Evolutionary conservation across 2,888 invertebrate species (phyloP).

Genomic region (Pseudococcus jackbeardsleyi): DNA sequence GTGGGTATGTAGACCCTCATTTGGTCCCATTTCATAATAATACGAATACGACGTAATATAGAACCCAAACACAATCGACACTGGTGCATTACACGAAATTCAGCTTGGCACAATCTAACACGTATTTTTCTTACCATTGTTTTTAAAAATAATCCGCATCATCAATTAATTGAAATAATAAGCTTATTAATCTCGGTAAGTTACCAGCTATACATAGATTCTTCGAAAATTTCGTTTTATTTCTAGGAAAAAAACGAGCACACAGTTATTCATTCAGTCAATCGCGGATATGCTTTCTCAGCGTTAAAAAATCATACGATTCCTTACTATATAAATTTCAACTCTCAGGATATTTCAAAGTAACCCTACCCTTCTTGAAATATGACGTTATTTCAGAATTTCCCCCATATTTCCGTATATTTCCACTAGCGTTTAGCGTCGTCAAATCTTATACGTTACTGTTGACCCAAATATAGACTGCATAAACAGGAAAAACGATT

Average conservation of each 20-base stretch:
- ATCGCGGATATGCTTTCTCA: background rate
- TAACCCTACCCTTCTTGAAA: background rate
- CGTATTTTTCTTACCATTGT: background rate
- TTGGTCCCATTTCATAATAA: background rate
- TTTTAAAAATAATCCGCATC: background rate
- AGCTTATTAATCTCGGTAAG: background rate
- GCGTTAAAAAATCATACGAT: background rate
- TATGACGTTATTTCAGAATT: background rate
- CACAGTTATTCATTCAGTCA: background rate
- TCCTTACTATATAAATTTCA: background rate
- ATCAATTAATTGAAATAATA: background rate
- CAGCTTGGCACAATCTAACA: background rate
- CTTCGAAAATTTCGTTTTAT: background rate
- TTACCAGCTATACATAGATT: background rate
- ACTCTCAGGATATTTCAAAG: background rate
- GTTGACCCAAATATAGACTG: constrained; percentile 59
- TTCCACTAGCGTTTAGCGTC: background rate
- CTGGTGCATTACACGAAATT: background rate
- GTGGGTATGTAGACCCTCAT: background rate
- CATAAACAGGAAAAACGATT: constrained; percentile 64
- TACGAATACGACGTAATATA: background rate
- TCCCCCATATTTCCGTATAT: background rate
- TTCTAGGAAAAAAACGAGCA: constrained; percentile 8
- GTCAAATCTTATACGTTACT: constrained; percentile 15
- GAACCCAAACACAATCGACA: background rate